These are phyloP conservation scores for Centropyge bicolor DNA, from an alignment of 2,797 vertebrate genomes.

Conservation along the genomic window DNA sequence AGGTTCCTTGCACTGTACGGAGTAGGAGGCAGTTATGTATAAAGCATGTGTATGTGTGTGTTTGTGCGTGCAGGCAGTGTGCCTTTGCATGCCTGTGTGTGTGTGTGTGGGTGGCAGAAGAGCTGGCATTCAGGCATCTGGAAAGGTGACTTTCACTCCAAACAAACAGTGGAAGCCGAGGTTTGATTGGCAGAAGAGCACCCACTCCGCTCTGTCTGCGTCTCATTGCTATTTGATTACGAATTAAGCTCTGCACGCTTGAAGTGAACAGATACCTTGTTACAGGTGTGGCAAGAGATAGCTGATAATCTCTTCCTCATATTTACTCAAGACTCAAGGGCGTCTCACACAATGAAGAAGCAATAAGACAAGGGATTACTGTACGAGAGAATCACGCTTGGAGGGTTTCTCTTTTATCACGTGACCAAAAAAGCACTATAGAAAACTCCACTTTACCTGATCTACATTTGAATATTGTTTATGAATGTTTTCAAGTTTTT, in stretches of 20 bases:
- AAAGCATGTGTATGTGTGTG: not conserved
- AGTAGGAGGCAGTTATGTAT: slow-evolving; percentile 46
- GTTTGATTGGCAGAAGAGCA: slow-evolving; percentile 61
- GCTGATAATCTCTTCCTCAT: slow-evolving; percentile 59
- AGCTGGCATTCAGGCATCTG: slow-evolving; percentile 51
- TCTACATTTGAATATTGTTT: not conserved
- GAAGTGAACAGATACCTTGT: slow-evolving; percentile 55
- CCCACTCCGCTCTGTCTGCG: slow-evolving; percentile 34
- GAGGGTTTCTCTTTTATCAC: slow-evolving; percentile 2
- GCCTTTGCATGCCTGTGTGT: not conserved
- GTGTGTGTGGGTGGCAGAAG: slow-evolving; percentile 42
- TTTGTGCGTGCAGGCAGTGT: not conserved
- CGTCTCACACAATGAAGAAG: slow-evolving; percentile 30
- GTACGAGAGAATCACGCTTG: slow-evolving; percentile 11
- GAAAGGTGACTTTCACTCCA: slow-evolving; percentile 65
- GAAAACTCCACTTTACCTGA: not conserved
- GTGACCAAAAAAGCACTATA: not conserved
- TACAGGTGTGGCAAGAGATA: slow-evolving; percentile 53
- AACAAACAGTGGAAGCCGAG: slow-evolving; percentile 41
- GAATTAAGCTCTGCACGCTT: slow-evolving; percentile 56
- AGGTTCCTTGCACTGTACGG: slow-evolving; percentile 40
- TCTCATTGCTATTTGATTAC: slow-evolving; percentile 60
- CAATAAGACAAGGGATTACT: slow-evolving; percentile 43
- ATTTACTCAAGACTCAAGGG: slow-evolving; percentile 62
- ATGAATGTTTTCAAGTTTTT: too few relatives aligned